These are phyloP conservation scores for Ericerus pela DNA, from an alignment of 1,140 invertebrate genomes.

Conservation along the genomic window DNA sequence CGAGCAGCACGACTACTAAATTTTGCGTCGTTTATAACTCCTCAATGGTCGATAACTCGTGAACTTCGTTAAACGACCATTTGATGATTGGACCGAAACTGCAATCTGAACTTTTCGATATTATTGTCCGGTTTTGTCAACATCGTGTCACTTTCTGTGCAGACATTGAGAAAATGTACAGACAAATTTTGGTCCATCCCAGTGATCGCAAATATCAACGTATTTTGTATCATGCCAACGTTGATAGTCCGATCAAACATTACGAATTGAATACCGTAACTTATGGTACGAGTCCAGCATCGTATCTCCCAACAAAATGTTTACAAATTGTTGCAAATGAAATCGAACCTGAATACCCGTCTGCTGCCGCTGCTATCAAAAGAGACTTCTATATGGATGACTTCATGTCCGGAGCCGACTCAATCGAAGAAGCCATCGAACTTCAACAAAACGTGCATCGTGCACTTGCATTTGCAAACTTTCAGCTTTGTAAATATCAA, in stretches of 20 bases:
- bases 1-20: conserved; percentile 17
- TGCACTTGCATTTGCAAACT: not conserved
- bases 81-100: conserved; percentile 20
- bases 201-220: conserved; percentile 24
- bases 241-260: conserved; percentile 18
- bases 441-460: not conserved
- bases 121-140: conserved; percentile 26
- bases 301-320: conserved; percentile 27
- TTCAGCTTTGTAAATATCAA: not conserved
- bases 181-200: conserved; percentile 25
- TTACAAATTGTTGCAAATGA: conserved; percentile 28
- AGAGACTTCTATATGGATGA: conserved; percentile 35
- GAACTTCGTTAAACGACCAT: conserved; percentile 28
- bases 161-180: conserved; percentile 32
- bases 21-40: conserved; percentile 30
- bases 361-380: conserved; percentile 23
- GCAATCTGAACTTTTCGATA: conserved; percentile 26
- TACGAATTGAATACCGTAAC: conserved; percentile 29
- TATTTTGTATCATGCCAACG: conserved; percentile 23
- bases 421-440: not conserved
- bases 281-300: conserved; percentile 27
- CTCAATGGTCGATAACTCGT: conserved; percentile 20
- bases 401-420: not conserved
- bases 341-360: too few relatives aligned
- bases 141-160: conserved; percentile 25